These are phyloP conservation scores for Aphrocallistes beatrix DNA, from an alignment of 37 sponge, comb jelly and placozoan species.

Conservation along the genomic window DNA sequence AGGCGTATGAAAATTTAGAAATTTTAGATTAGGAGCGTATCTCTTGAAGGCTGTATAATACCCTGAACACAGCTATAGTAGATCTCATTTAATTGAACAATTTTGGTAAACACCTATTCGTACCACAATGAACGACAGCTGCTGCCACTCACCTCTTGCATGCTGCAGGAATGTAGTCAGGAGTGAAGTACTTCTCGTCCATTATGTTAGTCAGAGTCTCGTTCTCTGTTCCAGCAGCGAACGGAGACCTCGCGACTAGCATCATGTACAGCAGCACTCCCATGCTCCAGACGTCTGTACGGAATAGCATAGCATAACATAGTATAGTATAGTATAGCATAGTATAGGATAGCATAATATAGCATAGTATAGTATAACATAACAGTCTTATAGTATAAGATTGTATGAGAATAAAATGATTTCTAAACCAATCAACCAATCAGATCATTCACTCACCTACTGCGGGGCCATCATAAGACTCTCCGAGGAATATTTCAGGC, in stretches of 20 bases:
- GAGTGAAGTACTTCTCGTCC: constrained; percentile 78
- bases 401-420: no score
- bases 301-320: no score
- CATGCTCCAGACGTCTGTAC: constrained; percentile 87
- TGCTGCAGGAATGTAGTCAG: constrained; percentile 42
- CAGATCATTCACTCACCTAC: constrained; percentile 45
- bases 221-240: constrained; percentile 69
- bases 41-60: no score
- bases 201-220: constrained; percentile 91
- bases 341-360: no score
- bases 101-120: background rate
- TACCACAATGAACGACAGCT: background rate
- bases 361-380: no score
- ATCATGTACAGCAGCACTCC: constrained; percentile 94
- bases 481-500: constrained; percentile 88
- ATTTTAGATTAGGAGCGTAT: no score
- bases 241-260: constrained; percentile 77
- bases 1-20: no score
- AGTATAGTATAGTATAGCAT: no score
- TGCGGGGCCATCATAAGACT: constrained; percentile 78
- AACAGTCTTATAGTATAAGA: no score
- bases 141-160: constrained; percentile 47
- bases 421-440: no score
- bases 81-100: background rate
- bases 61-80: background rate